Percentiles rank a stretch among this genome's conserved stretches.
phyloP scores from a whole-genome alignment of 2,113 vertebrate genomes.

The Patagioenas fasciata region DNA sequence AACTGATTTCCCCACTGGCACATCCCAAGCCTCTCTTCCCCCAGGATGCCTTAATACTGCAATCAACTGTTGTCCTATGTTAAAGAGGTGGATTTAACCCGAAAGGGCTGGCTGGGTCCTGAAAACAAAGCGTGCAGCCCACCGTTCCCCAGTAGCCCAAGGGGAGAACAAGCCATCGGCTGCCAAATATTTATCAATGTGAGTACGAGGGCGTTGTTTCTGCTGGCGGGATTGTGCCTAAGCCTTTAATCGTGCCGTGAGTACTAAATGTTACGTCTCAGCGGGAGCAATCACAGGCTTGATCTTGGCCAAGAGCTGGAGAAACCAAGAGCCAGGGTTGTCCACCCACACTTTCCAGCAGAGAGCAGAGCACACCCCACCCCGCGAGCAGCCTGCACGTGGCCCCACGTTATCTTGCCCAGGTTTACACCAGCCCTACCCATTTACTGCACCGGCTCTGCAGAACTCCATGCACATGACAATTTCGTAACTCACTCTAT shows the following conservation, averaged over 20 bases:
- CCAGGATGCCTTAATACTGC: neutral
- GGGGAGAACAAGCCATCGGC: neutral
- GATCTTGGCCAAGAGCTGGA: neutral
- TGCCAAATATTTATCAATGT: neutral
- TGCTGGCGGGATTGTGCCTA: neutral
- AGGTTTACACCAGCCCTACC: neutral
- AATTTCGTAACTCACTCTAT: neutral
- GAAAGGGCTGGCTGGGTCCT: neutral
- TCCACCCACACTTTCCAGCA: neutral
- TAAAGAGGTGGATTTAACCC: slow-evolving; percentile 1
- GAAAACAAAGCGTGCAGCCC: neutral
- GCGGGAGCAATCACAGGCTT: neutral
- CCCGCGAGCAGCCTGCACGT: fast-evolving
- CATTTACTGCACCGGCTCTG: neutral
- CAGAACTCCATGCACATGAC: neutral
- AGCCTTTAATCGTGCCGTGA: neutral
- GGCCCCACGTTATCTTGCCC: neutral
- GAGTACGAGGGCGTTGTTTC: neutral
- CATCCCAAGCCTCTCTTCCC: neutral
- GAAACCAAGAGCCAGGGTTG: neutral
- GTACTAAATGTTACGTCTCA: neutral
- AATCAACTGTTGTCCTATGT: neutral
- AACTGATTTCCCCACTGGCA: neutral
- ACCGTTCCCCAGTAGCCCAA: neutral
- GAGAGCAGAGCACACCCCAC: neutral